Evolutionary conservation across 2,113 vertebrate species (phyloP).

Genomic region (Hepsetus odoe): DNA sequence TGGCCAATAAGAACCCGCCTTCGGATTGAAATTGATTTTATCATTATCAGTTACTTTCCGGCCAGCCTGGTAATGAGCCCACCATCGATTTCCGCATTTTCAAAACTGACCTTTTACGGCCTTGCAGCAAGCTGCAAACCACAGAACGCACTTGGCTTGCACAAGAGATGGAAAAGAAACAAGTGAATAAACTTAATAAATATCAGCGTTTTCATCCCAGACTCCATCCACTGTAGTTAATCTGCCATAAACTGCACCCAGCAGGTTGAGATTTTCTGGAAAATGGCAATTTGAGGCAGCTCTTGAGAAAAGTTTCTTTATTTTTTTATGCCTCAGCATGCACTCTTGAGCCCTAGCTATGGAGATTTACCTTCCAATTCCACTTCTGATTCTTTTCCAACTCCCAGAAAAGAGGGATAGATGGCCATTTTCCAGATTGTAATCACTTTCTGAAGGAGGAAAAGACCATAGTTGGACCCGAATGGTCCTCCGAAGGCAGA

Average conservation of each 20-base stretch:
- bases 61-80: conserved; percentile 41
- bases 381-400: not conserved
- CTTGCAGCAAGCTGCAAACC: not conserved
- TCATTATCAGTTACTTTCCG: conserved; percentile 49
- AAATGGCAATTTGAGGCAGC: conserved; percentile 10
- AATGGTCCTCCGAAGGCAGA: conserved; percentile 5
- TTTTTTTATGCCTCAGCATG: not conserved
- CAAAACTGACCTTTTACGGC: conserved; percentile 15
- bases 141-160: not conserved
- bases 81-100: conserved; percentile 36
- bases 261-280: not conserved
- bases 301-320: not conserved
- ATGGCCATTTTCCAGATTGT: conserved; percentile 28
- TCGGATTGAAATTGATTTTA: conserved; percentile 52
- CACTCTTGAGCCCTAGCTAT: not conserved
- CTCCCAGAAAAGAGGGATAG: not conserved
- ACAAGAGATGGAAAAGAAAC: not conserved
- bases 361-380: conserved; percentile 4
- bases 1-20: conserved; percentile 32
- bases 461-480: conserved; percentile 8
- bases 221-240: not conserved
- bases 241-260: not conserved
- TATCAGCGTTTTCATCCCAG: not conserved
- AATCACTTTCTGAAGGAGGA: conserved; percentile 28
- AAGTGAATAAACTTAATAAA: not conserved